phyloP scores from a whole-genome alignment of 2,888 invertebrate species.

The Tetanocera ferruginea region DNA sequence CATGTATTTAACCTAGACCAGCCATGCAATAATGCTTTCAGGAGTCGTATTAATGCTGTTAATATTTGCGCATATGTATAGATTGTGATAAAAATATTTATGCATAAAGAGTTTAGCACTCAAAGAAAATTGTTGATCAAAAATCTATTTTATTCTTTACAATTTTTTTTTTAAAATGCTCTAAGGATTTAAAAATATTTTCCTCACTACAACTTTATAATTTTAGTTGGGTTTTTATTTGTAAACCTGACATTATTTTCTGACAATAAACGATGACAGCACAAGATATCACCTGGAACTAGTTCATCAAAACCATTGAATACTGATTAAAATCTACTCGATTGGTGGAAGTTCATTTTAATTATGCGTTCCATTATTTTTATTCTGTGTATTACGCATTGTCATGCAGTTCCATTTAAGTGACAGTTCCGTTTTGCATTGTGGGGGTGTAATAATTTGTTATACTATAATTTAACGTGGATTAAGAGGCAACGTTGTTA shows the following conservation, averaged over 20 bases:
- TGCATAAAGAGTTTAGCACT: not conserved
- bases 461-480: not conserved
- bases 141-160: too few relatives aligned
- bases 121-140: not conserved
- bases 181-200: not conserved
- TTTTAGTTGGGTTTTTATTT: too few relatives aligned
- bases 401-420: not conserved
- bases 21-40: not conserved
- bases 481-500: not conserved
- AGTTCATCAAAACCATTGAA: too few relatives aligned
- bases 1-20: not conserved
- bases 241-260: too few relatives aligned
- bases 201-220: too few relatives aligned
- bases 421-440: not conserved
- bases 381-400: not conserved
- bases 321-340: too few relatives aligned
- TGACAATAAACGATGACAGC: too few relatives aligned
- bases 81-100: not conserved
- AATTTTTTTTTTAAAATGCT: not conserved
- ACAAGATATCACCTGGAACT: not conserved
- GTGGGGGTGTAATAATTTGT: conserved; percentile 9
- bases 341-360: not conserved
- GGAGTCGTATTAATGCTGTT: not conserved
- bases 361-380: not conserved
- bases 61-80: not conserved